Evolutionary conservation across 2,113 vertebrate species (phyloP).

Genomic region (Cryptomyrus ogoouensis): DNA sequence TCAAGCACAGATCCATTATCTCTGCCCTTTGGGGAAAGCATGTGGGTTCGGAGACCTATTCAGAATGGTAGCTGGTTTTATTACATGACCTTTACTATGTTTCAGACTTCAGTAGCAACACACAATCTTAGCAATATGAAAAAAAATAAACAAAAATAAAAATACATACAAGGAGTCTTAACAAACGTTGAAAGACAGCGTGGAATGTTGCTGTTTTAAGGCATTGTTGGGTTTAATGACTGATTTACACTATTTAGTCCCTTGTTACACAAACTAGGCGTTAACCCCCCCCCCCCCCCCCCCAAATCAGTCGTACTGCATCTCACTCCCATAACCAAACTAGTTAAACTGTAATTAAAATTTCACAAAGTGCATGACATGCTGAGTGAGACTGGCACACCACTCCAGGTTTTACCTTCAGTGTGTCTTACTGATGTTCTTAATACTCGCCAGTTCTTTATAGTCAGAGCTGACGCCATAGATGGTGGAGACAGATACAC

Average conservation of each 20-base stretch:
- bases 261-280: not conserved
- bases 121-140: not conserved
- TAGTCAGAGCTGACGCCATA: slow-evolving; percentile 31
- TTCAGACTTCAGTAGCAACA: not conserved
- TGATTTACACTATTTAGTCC: not conserved
- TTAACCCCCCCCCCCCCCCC: not conserved
- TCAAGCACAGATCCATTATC: not conserved
- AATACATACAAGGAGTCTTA: not conserved
- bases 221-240: not conserved
- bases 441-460: not conserved
- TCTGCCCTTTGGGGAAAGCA: not conserved
- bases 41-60: not conserved
- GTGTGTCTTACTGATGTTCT: not conserved
- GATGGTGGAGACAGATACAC: slow-evolving; percentile 12
- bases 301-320: not conserved
- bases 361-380: not conserved
- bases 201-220: not conserved
- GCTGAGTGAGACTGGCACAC: slow-evolving; percentile 16
- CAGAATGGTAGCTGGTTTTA: not conserved
- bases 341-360: slow-evolving; percentile 9
- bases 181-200: not conserved
- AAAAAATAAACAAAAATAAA: not conserved
- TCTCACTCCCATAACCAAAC: not conserved
- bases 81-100: not conserved
- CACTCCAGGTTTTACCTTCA: slow-evolving; percentile 21